Conservation (phyloP, 2,797 vertebrate genomes). For the Eleutherodactylus coqui region DNA sequence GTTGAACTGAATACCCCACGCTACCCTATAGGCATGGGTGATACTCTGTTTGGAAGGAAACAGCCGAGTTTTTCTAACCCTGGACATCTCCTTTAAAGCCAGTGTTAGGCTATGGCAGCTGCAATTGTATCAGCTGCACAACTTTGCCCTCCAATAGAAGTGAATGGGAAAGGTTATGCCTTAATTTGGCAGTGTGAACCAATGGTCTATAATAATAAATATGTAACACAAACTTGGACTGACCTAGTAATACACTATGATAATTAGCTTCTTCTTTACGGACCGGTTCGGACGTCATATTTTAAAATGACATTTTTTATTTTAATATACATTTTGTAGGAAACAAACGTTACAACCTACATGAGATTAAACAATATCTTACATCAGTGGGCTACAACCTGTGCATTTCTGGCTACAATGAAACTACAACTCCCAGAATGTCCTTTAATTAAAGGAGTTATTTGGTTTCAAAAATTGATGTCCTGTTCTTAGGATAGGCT, state of each 20-base stretch:
- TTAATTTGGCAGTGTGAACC: background rate
- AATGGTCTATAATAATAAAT: background rate
- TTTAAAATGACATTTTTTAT: background rate
- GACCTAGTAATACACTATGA: background rate
- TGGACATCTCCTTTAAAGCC: background rate
- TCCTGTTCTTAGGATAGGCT: too few species aligned
- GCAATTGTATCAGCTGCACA: background rate
- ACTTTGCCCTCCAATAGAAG: background rate
- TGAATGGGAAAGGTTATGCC: background rate
- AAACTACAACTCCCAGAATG: conserved; percentile 3
- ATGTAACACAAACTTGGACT: background rate
- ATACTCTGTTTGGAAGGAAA: too few species aligned
- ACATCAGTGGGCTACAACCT: background rate
- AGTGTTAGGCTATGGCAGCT: background rate
- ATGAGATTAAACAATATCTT: background rate
- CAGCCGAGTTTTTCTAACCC: too few species aligned
- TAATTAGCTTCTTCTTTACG: background rate
- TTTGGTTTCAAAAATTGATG: too few species aligned
- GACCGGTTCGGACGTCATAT: background rate
- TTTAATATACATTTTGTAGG: conserved; percentile 1
- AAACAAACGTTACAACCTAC: background rate
- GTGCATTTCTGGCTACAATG: background rate
- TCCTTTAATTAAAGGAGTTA: too few species aligned
- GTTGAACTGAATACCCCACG: too few species aligned
- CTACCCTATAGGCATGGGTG: too few species aligned